phyloP scores from a whole-genome alignment of 37 sponge, comb jelly and placozoan species.

The Ephydatia muelleri region DNA sequence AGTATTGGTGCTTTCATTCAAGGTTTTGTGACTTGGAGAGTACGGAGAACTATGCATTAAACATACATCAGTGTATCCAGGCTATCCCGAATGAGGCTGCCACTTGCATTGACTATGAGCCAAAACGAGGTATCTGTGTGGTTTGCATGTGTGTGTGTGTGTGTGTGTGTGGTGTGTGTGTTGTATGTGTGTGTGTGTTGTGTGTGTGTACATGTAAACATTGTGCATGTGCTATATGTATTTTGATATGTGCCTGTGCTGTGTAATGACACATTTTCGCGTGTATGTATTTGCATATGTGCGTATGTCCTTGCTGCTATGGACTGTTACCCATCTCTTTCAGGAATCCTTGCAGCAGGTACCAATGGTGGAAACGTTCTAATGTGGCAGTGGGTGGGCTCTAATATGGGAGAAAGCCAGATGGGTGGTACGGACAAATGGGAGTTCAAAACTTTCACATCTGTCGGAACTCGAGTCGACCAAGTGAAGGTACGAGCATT shows the following conservation, averaged over 20 bases:
- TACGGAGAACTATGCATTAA: constrained; percentile 77
- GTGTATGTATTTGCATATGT: too few relatives aligned
- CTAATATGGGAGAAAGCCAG: constrained; percentile 2
- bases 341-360: constrained; percentile 83
- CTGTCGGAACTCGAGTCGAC: constrained; percentile 23
- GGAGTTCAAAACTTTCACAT: constrained; percentile 50
- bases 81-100: constrained; percentile 32
- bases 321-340: constrained; percentile 10
- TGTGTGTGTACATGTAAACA: not conserved
- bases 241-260: too few relatives aligned
- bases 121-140: constrained; percentile 44
- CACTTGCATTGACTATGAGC: constrained; percentile 66
- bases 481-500: constrained; percentile 43
- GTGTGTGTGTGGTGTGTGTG: not conserved
- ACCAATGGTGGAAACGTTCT: constrained; percentile 77
- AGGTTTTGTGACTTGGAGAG: constrained; percentile 90
- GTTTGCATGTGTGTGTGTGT: not conserved
- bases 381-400: constrained; percentile 71
- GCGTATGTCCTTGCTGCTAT: too few relatives aligned
- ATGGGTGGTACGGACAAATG: constrained; percentile 32
- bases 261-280: too few relatives aligned
- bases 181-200: not conserved
- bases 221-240: not conserved
- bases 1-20: not conserved
- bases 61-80: constrained; percentile 8